Percentiles rank a stretch among this genome's conserved stretches.
These are phyloP conservation scores for Sparidentex hasta DNA, from an alignment of 2,797 vertebrate species.

Conservation along the genomic window DNA sequence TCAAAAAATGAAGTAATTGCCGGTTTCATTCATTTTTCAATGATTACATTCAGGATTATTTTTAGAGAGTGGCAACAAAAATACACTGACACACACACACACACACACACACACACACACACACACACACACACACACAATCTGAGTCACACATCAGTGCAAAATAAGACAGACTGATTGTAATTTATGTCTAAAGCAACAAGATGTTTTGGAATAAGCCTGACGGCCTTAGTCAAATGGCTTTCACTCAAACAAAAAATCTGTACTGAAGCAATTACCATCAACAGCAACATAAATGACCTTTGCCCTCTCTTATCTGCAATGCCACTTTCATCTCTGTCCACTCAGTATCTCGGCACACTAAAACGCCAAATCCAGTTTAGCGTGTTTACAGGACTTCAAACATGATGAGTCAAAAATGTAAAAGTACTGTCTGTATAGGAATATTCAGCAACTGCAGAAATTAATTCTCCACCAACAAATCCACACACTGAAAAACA, in stretches of 20 bases:
- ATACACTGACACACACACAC: neutral
- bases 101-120: conserved; percentile 6
- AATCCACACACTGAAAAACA: conserved; percentile 10
- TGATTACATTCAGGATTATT: conserved; percentile 21
- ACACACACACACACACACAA: conserved; percentile 6
- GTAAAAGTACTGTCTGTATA: neutral
- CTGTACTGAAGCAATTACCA: neutral
- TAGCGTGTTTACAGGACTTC: neutral
- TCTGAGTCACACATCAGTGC: conserved; percentile 22
- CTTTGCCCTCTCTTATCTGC: conserved; percentile 31
- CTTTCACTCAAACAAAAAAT: neutral
- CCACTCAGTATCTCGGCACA: neutral
- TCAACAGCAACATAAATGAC: conserved; percentile 1
- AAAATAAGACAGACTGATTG: conserved; percentile 7
- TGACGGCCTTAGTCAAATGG: neutral
- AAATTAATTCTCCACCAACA: conserved; percentile 31
- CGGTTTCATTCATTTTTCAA: conserved; percentile 24
- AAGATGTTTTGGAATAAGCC: conserved; percentile 1
- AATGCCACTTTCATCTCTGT: conserved; percentile 9
- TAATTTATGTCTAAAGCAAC: conserved; percentile 26
- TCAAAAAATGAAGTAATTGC: conserved; percentile 11
- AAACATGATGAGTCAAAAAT: conserved; percentile 6
- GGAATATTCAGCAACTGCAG: conserved; percentile 20
- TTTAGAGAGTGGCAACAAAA: conserved; percentile 2
- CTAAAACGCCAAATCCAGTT: conserved; percentile 22